phyloP scores from a whole-genome alignment of 1,140 invertebrate species.

The Diploscapter pachys region DNA sequence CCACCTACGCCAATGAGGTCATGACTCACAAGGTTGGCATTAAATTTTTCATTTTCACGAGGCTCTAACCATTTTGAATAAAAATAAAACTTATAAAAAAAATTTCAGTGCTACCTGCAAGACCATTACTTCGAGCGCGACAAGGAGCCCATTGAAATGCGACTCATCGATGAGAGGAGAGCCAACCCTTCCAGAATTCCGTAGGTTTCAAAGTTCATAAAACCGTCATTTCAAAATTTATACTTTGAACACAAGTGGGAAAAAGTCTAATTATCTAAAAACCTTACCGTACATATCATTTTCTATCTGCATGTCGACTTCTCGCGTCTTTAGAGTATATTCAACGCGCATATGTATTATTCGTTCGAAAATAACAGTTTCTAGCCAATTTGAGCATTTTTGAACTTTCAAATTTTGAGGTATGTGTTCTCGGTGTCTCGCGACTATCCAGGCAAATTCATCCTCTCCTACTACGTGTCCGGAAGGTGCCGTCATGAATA shows the following conservation, averaged over 20 bases:
- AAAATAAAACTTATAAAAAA: background rate
- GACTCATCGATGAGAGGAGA: conserved; percentile 78
- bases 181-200: conserved; percentile 82
- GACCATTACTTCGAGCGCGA: conserved; percentile 33
- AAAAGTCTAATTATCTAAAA: no score
- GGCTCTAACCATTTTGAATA: conserved; percentile 1
- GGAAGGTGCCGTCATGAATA: conserved; percentile 65
- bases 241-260: no score
- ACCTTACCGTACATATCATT: no score
- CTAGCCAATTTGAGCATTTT: background rate
- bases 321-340: no score
- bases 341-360: no score
- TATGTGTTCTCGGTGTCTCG: conserved; percentile 60
- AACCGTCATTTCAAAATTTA: no score
- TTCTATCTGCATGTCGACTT: no score
- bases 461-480: conserved; percentile 87
- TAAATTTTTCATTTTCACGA: conserved; percentile 4
- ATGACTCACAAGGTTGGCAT: background rate
- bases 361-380: no score
- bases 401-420: conserved; percentile 37
- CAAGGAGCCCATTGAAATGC: conserved; percentile 79
- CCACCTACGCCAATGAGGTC: background rate
- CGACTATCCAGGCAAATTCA: conserved; percentile 87
- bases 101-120: conserved; percentile 25
- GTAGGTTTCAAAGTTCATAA: conserved; percentile 69